phyloP scores from a whole-genome alignment of 64 coral and sea anemone genomes.

The Actinia tenebrosa region DNA sequence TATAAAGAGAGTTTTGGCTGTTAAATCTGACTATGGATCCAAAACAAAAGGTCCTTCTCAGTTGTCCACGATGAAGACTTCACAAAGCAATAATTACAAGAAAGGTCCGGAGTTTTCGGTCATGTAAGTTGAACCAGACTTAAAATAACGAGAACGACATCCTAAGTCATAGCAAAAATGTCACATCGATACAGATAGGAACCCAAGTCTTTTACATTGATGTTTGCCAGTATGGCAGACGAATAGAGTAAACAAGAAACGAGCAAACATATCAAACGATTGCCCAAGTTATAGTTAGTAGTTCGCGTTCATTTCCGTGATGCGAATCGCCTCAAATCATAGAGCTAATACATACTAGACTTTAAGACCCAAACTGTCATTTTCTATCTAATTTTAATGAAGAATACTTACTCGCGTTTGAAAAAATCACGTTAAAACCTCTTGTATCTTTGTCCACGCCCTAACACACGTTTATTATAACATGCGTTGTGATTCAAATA shows the following conservation, averaged over 20 bases:
- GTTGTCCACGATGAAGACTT: background rate
- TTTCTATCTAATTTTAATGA: constrained; percentile 18
- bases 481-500: background rate
- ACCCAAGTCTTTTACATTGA: background rate
- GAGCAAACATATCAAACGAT: constrained; percentile 16
- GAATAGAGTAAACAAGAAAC: constrained; percentile 8
- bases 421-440: background rate
- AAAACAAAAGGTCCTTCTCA: background rate
- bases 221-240: constrained; percentile 16
- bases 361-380: background rate
- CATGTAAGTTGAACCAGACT: background rate
- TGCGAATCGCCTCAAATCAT: constrained; percentile 3
- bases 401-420: background rate
- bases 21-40: background rate
- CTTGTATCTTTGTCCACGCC: background rate
- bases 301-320: constrained; percentile 11
- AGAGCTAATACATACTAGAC: background rate
- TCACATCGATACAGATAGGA: constrained; percentile 17
- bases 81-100: background rate
- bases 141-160: background rate
- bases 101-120: background rate
- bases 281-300: background rate
- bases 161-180: background rate
- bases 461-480: constrained; percentile 1
- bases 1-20: background rate